These are phyloP conservation scores for Neotoma lepida DNA, from an alignment of 2,113 vertebrate species.

Conservation along the genomic window DNA sequence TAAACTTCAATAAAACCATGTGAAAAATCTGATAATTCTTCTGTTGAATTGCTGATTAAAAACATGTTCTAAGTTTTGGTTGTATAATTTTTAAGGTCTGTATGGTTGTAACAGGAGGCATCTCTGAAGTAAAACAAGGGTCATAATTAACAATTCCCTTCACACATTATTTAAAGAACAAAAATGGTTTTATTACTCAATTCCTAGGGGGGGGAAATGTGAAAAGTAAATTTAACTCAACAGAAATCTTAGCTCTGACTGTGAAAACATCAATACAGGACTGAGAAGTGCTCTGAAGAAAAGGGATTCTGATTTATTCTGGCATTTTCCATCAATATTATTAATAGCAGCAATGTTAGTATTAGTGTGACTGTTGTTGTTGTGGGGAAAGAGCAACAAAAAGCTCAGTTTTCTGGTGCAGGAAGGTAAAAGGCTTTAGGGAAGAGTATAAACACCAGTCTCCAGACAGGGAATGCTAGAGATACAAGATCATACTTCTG, in stretches of 20 bases:
- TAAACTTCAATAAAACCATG: background rate
- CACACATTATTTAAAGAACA: conserved; percentile 16
- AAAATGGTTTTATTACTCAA: background rate
- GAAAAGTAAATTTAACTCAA: conserved; percentile 45
- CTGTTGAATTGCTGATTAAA: conserved; percentile 14
- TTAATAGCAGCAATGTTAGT: background rate
- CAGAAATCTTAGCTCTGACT: conserved; percentile 25
- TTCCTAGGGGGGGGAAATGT: background rate
- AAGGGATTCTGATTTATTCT: background rate
- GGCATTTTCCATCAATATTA: background rate
- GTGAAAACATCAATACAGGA: background rate
- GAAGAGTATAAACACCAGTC: background rate
- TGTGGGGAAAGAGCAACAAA: background rate
- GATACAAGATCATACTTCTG: background rate
- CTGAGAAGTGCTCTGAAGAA: background rate
- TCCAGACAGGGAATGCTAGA: background rate
- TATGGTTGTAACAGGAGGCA: conserved; percentile 9
- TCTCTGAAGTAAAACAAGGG: conserved; percentile 52
- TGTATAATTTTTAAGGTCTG: conserved; percentile 26
- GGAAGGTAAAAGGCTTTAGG: background rate
- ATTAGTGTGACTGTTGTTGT: background rate
- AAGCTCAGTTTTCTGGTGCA: background rate
- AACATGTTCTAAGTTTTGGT: conserved; percentile 14
- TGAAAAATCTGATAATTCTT: conserved; percentile 43
- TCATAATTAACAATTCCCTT: conserved; percentile 46